Percentiles rank a stretch among this genome's conserved stretches.
phyloP scores from a whole-genome alignment of 1,140 invertebrate species.

The Druon quercuslanigerum region DNA sequence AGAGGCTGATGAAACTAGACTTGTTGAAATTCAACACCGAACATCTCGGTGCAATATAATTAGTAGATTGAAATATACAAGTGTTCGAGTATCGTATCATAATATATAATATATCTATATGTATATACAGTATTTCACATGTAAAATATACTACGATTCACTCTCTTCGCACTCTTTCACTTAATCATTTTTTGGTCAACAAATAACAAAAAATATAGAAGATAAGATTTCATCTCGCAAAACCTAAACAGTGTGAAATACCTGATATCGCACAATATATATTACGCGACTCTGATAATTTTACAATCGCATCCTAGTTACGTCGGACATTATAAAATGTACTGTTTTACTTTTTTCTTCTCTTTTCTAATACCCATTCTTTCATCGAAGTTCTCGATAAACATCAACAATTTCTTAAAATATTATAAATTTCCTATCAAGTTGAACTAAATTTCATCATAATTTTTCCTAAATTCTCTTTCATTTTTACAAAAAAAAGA shows the following conservation, averaged over 20 bases:
- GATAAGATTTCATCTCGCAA: conserved; percentile 37
- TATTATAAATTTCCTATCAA: not conserved
- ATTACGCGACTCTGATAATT: conserved; percentile 11
- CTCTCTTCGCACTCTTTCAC: conserved; percentile 41
- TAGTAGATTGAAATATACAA: conserved; percentile 65
- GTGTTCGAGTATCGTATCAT: conserved; percentile 62
- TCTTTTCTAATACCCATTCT: conserved; percentile 39
- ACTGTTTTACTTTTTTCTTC: conserved; percentile 36
- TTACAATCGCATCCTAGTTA: conserved; percentile 18
- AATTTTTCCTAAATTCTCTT: too few species aligned
- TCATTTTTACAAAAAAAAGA: too few species aligned
- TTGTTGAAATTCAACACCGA: conserved; percentile 22
- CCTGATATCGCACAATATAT: conserved; percentile 26
- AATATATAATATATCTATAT: conserved; percentile 58
- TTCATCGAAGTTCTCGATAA: conserved; percentile 35
- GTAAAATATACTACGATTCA: conserved; percentile 63
- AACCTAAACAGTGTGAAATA: conserved; percentile 28
- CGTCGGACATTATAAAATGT: conserved; percentile 22
- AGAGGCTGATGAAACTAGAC: not conserved
- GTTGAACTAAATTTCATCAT: too few species aligned
- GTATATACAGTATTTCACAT: conserved; percentile 69
- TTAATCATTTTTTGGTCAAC: conserved; percentile 57
- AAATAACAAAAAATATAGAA: conserved; percentile 62
- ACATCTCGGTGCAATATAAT: conserved; percentile 50
- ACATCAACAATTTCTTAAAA: not conserved